Conservation (phyloP, 2,113 vertebrate species). For the Catharus fuscescens region DNA sequence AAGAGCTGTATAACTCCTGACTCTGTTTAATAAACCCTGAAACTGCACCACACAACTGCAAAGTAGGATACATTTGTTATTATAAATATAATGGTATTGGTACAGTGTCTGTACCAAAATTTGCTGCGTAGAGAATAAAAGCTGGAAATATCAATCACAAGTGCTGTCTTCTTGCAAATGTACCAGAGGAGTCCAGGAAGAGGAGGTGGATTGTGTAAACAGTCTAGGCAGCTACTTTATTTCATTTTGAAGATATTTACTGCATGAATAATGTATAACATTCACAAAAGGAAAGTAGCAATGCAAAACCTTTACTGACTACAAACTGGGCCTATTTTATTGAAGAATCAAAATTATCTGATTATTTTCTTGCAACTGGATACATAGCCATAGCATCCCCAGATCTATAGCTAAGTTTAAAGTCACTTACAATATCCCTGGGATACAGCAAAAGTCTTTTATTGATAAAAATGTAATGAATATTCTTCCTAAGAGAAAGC, state of each 20-base stretch:
- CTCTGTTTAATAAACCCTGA: neutral
- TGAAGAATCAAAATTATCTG: neutral
- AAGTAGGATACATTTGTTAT: neutral
- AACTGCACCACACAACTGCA: fast-evolving
- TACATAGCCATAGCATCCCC: neutral
- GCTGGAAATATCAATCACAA: neutral
- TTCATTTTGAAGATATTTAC: slow-evolving; percentile 13
- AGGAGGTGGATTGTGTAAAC: neutral
- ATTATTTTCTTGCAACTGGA: neutral
- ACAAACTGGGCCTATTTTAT: neutral
- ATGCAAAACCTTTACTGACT: neutral
- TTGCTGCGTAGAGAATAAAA: neutral
- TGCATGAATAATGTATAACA: neutral
- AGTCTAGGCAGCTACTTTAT: neutral
- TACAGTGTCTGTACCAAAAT: neutral
- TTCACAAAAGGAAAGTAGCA: neutral
- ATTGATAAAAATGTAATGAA: neutral
- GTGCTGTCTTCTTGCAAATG: neutral
- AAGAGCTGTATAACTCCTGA: neutral
- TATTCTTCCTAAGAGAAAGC: slow-evolving; percentile 23
- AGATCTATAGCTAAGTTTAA: neutral
- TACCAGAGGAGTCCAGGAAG: neutral
- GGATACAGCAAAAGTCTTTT: neutral
- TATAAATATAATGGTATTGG: neutral
- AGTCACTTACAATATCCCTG: neutral